Percentiles rank a stretch among this genome's conserved stretches.
Conservation (phyloP, 2,888 invertebrate genomes). For the Strigamia transsilvanica region DNA sequence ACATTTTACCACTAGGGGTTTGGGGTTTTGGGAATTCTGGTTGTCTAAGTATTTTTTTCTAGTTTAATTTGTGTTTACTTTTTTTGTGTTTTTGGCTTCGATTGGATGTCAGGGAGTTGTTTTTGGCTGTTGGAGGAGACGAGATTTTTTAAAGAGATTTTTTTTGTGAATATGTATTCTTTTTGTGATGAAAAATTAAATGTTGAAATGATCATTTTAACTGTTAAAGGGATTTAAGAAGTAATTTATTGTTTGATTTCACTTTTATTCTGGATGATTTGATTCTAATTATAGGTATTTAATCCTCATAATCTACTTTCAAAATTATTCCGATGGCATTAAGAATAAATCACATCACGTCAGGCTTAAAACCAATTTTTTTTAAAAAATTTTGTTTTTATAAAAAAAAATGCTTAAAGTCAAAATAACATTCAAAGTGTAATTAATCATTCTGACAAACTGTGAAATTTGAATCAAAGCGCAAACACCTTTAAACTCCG, state of each 20-base stretch:
- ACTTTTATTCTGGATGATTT: not conserved
- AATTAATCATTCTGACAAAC: not conserved
- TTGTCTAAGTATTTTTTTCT: not conserved
- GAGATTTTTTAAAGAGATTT: not conserved
- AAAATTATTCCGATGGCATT: conserved; percentile 12
- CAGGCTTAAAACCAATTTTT: not conserved
- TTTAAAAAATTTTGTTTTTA: not conserved
- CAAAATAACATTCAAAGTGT: conserved; percentile 12
- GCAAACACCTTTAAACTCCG: not conserved
- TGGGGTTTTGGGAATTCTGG: conserved; percentile 13
- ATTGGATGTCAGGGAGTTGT: not conserved
- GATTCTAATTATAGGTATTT: not conserved
- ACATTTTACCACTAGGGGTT: conserved; percentile 23
- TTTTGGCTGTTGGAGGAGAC: not conserved
- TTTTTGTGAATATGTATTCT: not conserved
- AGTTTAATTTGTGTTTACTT: not conserved
- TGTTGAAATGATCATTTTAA: not conserved
- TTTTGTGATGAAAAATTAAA: no score
- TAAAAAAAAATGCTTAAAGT: not conserved
- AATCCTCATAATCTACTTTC: not conserved
- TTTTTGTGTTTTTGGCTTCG: not conserved
- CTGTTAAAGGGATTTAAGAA: not conserved
- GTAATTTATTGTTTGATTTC: conserved; percentile 18
- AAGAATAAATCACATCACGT: not conserved
- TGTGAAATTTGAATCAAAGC: not conserved